These are phyloP conservation scores for Heliconius hermathena DNA, from an alignment of 1,140 invertebrate genomes.

Conservation along the genomic window DNA sequence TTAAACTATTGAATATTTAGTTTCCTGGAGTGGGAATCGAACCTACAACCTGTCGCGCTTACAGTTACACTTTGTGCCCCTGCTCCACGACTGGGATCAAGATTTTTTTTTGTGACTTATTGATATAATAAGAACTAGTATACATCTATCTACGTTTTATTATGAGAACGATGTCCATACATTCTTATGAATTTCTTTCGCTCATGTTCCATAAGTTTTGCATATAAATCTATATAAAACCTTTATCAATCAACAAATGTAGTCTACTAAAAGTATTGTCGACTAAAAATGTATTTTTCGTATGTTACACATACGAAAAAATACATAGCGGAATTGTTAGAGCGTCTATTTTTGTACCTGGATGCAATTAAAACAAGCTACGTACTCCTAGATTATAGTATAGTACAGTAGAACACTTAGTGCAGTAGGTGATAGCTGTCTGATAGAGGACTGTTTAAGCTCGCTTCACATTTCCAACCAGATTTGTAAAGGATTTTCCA, in stretches of 20 bases:
- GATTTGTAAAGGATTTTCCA: conserved; percentile 5
- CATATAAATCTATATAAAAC: neutral
- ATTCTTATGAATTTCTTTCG: too few relatives aligned
- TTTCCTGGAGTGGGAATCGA: too few relatives aligned
- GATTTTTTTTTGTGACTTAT: too few relatives aligned
- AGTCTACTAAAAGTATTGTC: neutral
- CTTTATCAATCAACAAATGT: neutral
- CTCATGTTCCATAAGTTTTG: too few relatives aligned
- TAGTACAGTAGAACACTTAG: neutral
- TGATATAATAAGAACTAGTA: too few relatives aligned
- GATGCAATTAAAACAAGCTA: neutral
- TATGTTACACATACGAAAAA: neutral
- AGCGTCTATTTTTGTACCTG: neutral
- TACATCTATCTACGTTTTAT: too few relatives aligned
- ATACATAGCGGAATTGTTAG: neutral
- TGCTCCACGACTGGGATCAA: too few relatives aligned
- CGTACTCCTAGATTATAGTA: neutral
- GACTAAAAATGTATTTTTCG: neutral
- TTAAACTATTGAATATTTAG: too few relatives aligned
- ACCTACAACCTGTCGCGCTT: too few relatives aligned
- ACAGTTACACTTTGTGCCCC: too few relatives aligned
- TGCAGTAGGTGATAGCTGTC: neutral
- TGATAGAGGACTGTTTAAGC: neutral
- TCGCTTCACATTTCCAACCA: neutral
- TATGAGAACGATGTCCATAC: too few relatives aligned